Percentiles rank a stretch among this genome's conserved stretches.
Evolutionary conservation across 2,113 vertebrate species (phyloP).

Genomic region (Gobius niger): DNA sequence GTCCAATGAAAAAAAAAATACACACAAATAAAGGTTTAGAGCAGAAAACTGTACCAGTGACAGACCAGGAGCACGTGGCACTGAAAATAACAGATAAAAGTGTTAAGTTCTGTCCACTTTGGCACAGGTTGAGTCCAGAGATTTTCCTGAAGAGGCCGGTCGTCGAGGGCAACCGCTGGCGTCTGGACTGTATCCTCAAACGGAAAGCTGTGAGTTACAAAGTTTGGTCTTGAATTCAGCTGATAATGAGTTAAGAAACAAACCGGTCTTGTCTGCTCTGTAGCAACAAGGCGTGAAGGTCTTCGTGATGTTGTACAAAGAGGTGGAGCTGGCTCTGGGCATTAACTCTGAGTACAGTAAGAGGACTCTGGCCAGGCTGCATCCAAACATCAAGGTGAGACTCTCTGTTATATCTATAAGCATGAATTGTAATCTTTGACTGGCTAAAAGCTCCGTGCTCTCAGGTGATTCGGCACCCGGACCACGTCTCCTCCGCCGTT

Average conservation of each 20-base stretch:
- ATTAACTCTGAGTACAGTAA: conserved; percentile 98
- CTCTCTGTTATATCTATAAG: no score
- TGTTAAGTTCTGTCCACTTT: no score
- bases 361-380: conserved; percentile 81
- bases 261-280: conserved; percentile 21
- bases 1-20: no score
- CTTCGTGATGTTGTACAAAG: conserved; percentile 96
- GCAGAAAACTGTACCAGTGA: no score
- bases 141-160: conserved; percentile 85
- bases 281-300: conserved; percentile 94
- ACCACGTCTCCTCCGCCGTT: conserved; percentile 91
- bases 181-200: conserved; percentile 89
- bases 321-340: conserved; percentile 93
- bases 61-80: no score
- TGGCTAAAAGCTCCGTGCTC: neutral
- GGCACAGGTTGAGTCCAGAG: conserved; percentile 79
- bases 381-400: conserved; percentile 93
- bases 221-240: neutral
- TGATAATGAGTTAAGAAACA: no score
- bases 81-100: neutral
- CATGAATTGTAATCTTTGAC: no score
- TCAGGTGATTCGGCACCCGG: conserved; percentile 96
- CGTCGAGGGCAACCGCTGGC: conserved; percentile 95
- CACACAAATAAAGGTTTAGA: no score
- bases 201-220: conserved; percentile 86